Conservation (phyloP, 2,113 vertebrate species). For the Ctenodactylus gundi region DNA sequence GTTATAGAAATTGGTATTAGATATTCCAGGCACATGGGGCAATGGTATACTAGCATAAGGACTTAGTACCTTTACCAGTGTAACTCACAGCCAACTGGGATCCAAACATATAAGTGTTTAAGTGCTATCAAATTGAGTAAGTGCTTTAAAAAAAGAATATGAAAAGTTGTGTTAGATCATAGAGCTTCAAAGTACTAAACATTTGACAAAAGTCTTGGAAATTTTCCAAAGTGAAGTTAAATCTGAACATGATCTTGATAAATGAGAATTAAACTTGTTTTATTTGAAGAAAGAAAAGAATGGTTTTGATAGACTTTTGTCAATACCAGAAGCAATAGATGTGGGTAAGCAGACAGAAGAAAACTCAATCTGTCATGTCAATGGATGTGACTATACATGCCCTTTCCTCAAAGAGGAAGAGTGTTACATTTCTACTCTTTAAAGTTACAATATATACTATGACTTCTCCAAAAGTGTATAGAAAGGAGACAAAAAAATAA, state of each 20-base stretch:
- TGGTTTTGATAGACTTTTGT: neutral
- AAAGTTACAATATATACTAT: neutral
- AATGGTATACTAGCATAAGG: neutral
- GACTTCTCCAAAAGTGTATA: neutral
- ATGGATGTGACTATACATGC: neutral
- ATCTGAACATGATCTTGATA: neutral
- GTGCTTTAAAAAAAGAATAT: neutral
- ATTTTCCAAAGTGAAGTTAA: neutral
- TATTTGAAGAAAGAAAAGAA: neutral
- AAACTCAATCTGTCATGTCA: neutral
- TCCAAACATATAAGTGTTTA: neutral
- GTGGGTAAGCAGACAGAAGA: neutral
- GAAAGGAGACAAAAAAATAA: neutral
- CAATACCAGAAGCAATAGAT: neutral
- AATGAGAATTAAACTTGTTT: neutral
- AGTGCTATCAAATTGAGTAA: neutral
- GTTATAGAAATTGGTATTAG: neutral
- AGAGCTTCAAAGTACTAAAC: neutral
- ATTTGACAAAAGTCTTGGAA: neutral
- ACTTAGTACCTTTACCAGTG: neutral
- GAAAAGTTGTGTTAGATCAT: neutral
- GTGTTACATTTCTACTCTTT: neutral
- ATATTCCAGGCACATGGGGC: neutral
- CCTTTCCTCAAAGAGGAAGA: neutral
- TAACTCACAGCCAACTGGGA: neutral